These are phyloP conservation scores for Cryptus armator DNA, from an alignment of 2,888 invertebrate species.

Conservation along the genomic window DNA sequence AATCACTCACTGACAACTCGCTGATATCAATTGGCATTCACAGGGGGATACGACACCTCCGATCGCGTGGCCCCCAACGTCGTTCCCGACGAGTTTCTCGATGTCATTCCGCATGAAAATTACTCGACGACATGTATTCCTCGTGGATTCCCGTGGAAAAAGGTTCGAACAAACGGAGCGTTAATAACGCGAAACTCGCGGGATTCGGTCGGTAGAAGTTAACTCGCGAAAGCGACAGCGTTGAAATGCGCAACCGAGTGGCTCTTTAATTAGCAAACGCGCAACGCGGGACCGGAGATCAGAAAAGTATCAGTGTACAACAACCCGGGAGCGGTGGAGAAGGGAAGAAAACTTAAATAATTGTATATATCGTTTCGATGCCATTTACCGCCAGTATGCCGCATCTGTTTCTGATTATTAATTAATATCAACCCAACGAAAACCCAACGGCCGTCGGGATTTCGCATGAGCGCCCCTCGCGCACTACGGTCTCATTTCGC, in stretches of 20 bases:
- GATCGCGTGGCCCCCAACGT: background rate
- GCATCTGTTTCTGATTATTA: slow-evolving; percentile 85
- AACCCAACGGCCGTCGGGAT: slow-evolving; percentile 73
- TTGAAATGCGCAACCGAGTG: slow-evolving; percentile 79
- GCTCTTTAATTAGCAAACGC: slow-evolving; percentile 82
- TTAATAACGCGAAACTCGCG: slow-evolving; percentile 54
- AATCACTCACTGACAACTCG: slow-evolving; percentile 8
- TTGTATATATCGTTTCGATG: slow-evolving; percentile 78
- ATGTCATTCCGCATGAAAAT: slow-evolving; percentile 31
- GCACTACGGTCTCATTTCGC: slow-evolving; percentile 47
- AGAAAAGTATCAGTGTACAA: slow-evolving; percentile 28
- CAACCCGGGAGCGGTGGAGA: slow-evolving; percentile 56
- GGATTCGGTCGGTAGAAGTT: slow-evolving; percentile 52
- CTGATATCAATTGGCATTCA: slow-evolving; percentile 1
- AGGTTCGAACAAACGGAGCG: slow-evolving; percentile 61
- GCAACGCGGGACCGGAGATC: slow-evolving; percentile 56
- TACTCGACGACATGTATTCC: slow-evolving; percentile 47
- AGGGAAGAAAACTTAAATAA: slow-evolving; percentile 81
- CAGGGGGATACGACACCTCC: slow-evolving; percentile 17
- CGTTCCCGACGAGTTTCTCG: slow-evolving; percentile 30
- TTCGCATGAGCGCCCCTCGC: slow-evolving; percentile 53
- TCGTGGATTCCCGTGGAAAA: slow-evolving; percentile 27
- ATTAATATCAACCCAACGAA: slow-evolving; percentile 83
- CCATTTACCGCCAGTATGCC: slow-evolving; percentile 72
- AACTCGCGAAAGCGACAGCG: slow-evolving; percentile 74